phyloP scores from a whole-genome alignment of 2,113 vertebrate genomes.

The Petromus typicus region DNA sequence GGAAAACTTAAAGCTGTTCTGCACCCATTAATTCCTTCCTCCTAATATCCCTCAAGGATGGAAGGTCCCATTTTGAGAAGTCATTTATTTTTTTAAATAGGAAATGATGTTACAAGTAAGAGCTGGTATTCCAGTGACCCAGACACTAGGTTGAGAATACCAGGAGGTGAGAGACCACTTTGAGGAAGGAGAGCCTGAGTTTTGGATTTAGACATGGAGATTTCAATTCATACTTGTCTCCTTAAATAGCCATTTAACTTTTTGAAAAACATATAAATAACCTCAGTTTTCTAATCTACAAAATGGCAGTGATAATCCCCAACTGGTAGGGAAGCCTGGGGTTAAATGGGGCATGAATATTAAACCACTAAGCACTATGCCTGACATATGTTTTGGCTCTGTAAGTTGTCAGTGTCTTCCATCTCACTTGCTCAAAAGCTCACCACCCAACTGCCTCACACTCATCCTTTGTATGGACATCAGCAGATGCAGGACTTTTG shows the following conservation, averaged over 20 bases:
- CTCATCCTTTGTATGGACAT: background rate
- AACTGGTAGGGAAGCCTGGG: background rate
- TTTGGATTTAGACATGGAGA: background rate
- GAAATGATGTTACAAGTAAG: background rate
- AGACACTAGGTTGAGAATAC: background rate
- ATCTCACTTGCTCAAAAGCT: background rate
- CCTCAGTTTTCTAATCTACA: background rate
- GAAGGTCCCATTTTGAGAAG: background rate
- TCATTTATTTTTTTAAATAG: background rate
- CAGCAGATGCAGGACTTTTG: background rate
- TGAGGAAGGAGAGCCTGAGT: background rate
- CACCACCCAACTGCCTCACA: background rate
- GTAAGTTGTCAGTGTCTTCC: background rate
- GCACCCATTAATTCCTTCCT: background rate
- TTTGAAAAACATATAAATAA: background rate
- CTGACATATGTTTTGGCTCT: background rate
- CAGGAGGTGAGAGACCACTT: background rate
- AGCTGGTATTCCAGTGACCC: background rate
- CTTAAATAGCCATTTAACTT: background rate
- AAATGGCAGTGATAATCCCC: background rate
- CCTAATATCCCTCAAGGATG: fast-evolving
- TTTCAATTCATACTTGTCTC: background rate
- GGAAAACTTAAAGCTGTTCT: constrained; percentile 51
- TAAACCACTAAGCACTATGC: background rate
- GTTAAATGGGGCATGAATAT: background rate